Evolutionary conservation across 1,140 invertebrate genomes (phyloP), one percentile per base, ranked within the genome.

Genomic region (Oncopodura yosiiana): DNA sequence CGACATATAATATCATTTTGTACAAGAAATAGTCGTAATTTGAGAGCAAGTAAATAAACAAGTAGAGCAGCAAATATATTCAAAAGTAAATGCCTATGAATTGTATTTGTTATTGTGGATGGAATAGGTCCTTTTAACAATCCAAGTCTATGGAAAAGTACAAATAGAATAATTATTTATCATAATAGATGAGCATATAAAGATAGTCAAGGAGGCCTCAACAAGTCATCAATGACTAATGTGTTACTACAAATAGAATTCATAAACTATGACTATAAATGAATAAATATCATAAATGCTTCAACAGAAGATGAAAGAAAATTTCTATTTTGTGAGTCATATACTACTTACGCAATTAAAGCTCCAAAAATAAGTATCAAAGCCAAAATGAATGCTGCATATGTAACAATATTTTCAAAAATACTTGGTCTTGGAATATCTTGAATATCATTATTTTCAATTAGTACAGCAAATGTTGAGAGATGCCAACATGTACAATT

Each of bases 401-500:
- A 94, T 32, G 87, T 90, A 0, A 86, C 84, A 2, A 91, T 81
- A 52, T 89, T 82, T 66, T 93, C 88, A 1, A 87, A 69, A 0
- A 87, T 69, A 1, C 86, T 87, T 12, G 86, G 85, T 61, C 91
- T 84, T 0, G 86, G 84, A 27, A 92, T 82, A 57, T 71, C 71
- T 74, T 92, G 86, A 29, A 86, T 78, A 67, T 91, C 87, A n/a
- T 90, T 80, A 36, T 91, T 78, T 67, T 95, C 91, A 45, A 94
- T 86, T 9, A 96, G 73, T 19, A 94, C 83, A 3, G 90, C 89
- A 68, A 92, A 94, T 3, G 86, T 93, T 2, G 89, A 91, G 1
- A 95, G 74, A 69, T 94, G 87, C 61, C 87, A 83, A 70, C 93
- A 97, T 6, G 88, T 89, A 67, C 93, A 97, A 66, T 94, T 94